Evolutionary conservation across 2,113 vertebrate genomes (phyloP).

Genomic region (Eolophus roseicapilla): DNA sequence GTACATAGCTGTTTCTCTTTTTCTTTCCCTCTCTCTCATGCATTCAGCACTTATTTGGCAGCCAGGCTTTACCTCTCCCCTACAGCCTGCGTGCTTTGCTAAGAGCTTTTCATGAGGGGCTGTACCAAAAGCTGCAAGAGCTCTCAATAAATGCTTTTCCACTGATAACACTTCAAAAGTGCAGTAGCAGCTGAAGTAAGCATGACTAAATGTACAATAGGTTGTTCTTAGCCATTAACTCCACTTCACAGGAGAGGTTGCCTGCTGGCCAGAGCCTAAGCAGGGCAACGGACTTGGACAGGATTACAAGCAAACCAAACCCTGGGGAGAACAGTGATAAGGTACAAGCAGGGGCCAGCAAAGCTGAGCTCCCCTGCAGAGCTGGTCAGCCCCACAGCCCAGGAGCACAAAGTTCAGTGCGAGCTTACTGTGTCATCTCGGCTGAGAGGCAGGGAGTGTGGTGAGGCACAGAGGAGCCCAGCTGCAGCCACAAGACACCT

Average conservation of each 20-base stretch:
- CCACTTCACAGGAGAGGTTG: background rate
- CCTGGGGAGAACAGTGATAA: background rate
- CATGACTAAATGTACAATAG: background rate
- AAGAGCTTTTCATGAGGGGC: background rate
- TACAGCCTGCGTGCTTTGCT: background rate
- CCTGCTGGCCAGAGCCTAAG: background rate
- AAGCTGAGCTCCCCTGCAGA: background rate
- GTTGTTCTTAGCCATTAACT: background rate
- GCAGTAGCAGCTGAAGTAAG: background rate
- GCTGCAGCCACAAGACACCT: background rate
- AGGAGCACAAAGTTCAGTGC: background rate
- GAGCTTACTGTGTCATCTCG: background rate
- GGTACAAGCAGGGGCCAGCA: background rate
- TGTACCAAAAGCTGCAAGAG: background rate
- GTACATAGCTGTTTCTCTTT: background rate
- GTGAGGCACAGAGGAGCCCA: rapidly evolving
- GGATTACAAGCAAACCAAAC: background rate
- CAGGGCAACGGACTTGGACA: background rate
- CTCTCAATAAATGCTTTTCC: background rate
- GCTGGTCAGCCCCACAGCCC: background rate
- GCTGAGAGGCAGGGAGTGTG: background rate
- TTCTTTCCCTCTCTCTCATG: background rate
- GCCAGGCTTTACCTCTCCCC: background rate
- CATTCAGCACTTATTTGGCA: background rate
- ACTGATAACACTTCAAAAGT: background rate